Conservation (phyloP, 2,113 vertebrate genomes). For the Seriola aureovittata region DNA sequence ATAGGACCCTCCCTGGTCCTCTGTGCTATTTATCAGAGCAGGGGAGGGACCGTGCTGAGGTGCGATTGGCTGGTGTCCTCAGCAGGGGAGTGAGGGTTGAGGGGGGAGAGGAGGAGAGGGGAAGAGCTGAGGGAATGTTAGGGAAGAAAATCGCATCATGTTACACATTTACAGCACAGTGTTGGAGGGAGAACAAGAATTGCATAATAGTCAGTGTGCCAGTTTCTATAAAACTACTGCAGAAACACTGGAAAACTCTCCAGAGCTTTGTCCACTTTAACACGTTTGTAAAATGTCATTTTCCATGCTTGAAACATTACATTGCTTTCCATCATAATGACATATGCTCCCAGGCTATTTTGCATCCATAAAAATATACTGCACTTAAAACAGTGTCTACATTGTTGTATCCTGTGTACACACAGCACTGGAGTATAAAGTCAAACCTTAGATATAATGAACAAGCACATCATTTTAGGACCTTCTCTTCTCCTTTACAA, state of each 20-base stretch:
- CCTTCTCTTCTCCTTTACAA: conserved; percentile 34
- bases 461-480: conserved; percentile 43
- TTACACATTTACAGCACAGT: conserved; percentile 67
- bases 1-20: conserved; percentile 66
- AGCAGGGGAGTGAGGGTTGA: conserved; percentile 44
- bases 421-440: conserved; percentile 25
- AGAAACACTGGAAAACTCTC: conserved; percentile 18
- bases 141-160: conserved; percentile 61
- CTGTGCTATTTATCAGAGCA: conserved; percentile 73
- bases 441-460: conserved; percentile 69
- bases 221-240: conserved; percentile 27
- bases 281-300: background rate
- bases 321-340: background rate
- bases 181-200: conserved; percentile 31
- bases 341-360: conserved; percentile 1
- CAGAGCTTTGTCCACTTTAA: background rate
- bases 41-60: conserved; percentile 67
- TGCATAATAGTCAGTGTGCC: conserved; percentile 49
- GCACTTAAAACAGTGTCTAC: background rate
- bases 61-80: conserved; percentile 69
- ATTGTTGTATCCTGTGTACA: background rate
- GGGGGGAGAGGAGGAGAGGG: conserved; percentile 10
- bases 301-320: conserved; percentile 7
- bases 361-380: background rate
- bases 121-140: conserved; percentile 41